Evolutionary conservation across 2,888 invertebrate species (phyloP).

Genomic region (Ophioninae sp.): DNA sequence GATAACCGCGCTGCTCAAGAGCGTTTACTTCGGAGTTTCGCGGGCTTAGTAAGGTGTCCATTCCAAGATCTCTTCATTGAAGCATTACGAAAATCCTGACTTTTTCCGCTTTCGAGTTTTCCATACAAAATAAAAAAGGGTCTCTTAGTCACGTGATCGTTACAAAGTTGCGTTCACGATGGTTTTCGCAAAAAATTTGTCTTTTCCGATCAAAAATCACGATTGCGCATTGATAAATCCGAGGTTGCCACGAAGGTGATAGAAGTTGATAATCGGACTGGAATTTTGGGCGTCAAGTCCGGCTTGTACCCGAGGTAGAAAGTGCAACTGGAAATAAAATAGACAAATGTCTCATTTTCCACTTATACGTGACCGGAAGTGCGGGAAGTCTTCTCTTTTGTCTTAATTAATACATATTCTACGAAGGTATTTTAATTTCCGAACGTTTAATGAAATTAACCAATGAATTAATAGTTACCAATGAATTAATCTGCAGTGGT

Average conservation of each 20-base stretch:
- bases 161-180: not conserved
- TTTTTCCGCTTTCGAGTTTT: constrained; percentile 13
- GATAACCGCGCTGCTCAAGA: constrained; percentile 91
- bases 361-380: not conserved
- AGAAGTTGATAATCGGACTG: constrained; percentile 68
- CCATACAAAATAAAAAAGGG: constrained; percentile 21
- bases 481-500: not conserved
- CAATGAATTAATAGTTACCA: no score
- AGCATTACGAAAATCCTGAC: constrained; percentile 50
- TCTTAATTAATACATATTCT: not conserved
- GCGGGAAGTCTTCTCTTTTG: not conserved
- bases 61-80: constrained; percentile 79
- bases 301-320: constrained; percentile 70
- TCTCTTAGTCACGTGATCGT: not conserved
- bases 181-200: constrained; percentile 19
- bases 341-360: not conserved
- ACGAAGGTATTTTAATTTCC: not conserved
- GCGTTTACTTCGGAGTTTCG: constrained; percentile 93
- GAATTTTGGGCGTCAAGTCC: constrained; percentile 74
- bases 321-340: not conserved
- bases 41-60: constrained; percentile 89
- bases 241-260: constrained; percentile 64
- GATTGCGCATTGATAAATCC: constrained; percentile 57
- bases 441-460: not conserved
- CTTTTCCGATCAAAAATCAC: constrained; percentile 48